Evolutionary conservation across 92 coral and sea anemone species (phyloP).

Genomic region (Nematostella vectensis): DNA sequence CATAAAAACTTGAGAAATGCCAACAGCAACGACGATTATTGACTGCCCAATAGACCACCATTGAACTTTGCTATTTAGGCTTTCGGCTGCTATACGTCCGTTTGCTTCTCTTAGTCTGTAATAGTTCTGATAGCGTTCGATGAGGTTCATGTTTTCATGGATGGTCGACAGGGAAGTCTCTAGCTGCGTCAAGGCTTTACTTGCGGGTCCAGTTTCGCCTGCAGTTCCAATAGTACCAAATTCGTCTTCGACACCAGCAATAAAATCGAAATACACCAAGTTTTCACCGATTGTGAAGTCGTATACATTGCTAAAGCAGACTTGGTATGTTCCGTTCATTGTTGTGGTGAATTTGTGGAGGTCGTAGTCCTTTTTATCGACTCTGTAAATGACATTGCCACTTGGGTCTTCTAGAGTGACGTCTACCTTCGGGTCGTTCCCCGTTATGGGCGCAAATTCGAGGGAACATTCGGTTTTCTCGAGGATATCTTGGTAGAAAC

Average conservation of each 20-base stretch:
- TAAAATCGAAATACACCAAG: constrained; percentile 90
- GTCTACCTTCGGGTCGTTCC: constrained; percentile 87
- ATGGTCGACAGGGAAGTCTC: constrained; percentile 70
- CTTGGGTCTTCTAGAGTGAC: constrained; percentile 77
- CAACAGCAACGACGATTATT: constrained; percentile 50
- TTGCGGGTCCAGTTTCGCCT: constrained; percentile 19
- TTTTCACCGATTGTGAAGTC: constrained; percentile 90
- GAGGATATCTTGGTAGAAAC: constrained; percentile 83
- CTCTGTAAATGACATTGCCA: constrained; percentile 60
- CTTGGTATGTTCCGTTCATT: constrained; percentile 70
- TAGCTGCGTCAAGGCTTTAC: constrained; percentile 76
- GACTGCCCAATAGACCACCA: constrained; percentile 99
- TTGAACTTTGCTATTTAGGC: constrained; percentile 54
- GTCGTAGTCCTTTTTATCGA: constrained; percentile 88
- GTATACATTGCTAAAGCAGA: constrained; percentile 93
- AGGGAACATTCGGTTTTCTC: constrained; percentile 83
- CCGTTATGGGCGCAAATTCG: constrained; percentile 93
- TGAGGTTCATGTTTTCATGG: constrained; percentile 76
- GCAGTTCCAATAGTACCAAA: constrained; percentile 35
- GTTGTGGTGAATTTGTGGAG: constrained; percentile 66
- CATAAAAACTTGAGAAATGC: constrained; percentile 71
- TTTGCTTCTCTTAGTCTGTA: constrained; percentile 91
- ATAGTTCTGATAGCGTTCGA: constrained; percentile 89
- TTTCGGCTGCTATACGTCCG: constrained; percentile 88
- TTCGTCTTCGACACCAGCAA: constrained; percentile 54